phyloP scores from a whole-genome alignment of 1,140 invertebrate genomes.

The Philopotamus ludificatus region DNA sequence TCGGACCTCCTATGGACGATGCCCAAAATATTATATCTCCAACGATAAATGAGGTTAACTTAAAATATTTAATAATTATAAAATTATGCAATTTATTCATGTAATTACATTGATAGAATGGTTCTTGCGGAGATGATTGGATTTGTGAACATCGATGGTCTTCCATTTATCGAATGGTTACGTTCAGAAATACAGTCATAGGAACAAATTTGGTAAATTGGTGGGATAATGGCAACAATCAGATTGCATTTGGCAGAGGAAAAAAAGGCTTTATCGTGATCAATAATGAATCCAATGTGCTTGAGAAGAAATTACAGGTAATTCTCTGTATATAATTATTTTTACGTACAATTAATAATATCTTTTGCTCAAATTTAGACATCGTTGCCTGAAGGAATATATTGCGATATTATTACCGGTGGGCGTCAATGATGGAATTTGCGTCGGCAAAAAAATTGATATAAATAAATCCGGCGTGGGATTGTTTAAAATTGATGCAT shows the following conservation, averaged over 20 bases:
- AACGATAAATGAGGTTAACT: slow-evolving; percentile 51
- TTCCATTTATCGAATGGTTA: slow-evolving; percentile 83
- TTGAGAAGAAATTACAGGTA: too few species aligned
- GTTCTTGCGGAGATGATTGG: slow-evolving; percentile 76
- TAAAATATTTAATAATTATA: background rate
- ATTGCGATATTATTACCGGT: too few species aligned
- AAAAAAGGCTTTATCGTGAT: slow-evolving; percentile 72
- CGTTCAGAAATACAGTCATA: slow-evolving; percentile 68
- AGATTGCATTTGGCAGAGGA: slow-evolving; percentile 77
- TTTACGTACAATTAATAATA: too few species aligned
- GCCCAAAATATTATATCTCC: slow-evolving; percentile 64
- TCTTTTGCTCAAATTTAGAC: too few species aligned
- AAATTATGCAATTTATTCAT: background rate
- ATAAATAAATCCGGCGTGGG: too few species aligned
- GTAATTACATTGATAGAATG: slow-evolving; percentile 66
- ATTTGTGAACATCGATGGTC: slow-evolving; percentile 90
- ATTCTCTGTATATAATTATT: too few species aligned
- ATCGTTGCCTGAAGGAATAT: too few species aligned
- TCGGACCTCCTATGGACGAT: slow-evolving; percentile 65
- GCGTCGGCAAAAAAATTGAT: too few species aligned
- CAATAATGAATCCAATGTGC: slow-evolving; percentile 60
- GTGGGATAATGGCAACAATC: slow-evolving; percentile 77
- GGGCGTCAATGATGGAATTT: too few species aligned
- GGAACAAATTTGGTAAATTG: slow-evolving; percentile 61
- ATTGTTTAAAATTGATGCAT: too few species aligned